Percentiles rank a stretch among this genome's conserved stretches.
Evolutionary conservation across 2,113 vertebrate species (phyloP).

Genomic region (Lepisosteus osseus): DNA sequence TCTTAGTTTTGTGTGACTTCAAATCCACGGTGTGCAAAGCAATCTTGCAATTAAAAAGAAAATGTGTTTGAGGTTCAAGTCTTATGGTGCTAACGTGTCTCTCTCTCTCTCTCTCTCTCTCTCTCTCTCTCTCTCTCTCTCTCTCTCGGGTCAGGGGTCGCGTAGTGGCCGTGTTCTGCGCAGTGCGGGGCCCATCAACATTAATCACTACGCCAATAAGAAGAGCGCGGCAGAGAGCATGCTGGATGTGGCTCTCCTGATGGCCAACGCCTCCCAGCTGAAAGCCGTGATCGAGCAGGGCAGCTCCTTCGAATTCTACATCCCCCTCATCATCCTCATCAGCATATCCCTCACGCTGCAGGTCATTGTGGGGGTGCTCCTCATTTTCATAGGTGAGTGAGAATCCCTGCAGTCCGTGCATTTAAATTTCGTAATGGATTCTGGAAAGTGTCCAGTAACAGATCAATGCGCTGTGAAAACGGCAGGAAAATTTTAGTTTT

Average conservation of each 20-base stretch:
- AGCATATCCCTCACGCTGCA: constrained; percentile 84
- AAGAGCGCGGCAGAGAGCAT: constrained; percentile 95
- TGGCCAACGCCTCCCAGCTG: constrained; percentile 96
- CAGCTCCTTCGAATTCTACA: constrained; percentile 71
- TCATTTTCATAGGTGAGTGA: constrained; percentile 90
- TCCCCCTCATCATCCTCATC: constrained; percentile 80
- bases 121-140: constrained; percentile 9
- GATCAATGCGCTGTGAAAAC: too few relatives aligned
- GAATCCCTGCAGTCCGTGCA: too few relatives aligned
- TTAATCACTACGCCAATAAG: constrained; percentile 96
- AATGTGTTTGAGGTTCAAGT: too few relatives aligned
- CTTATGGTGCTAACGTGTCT: constrained; percentile 18
- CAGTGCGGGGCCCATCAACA: constrained; percentile 67
- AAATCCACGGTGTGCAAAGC: too few relatives aligned
- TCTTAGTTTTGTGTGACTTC: too few relatives aligned
- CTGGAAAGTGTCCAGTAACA: too few relatives aligned
- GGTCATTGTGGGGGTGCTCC: constrained; percentile 81
- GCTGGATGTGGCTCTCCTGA: constrained; percentile 91
- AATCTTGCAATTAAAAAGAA: too few relatives aligned
- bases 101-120: constrained; percentile 10
- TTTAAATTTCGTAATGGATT: too few relatives aligned
- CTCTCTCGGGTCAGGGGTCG: constrained; percentile 31
- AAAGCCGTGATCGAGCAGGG: constrained; percentile 90
- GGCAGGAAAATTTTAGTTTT: too few relatives aligned
- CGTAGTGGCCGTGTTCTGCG: constrained; percentile 18